Conservation (phyloP, 2,797 vertebrate genomes). For the Poeciliopsis infans region DNA sequence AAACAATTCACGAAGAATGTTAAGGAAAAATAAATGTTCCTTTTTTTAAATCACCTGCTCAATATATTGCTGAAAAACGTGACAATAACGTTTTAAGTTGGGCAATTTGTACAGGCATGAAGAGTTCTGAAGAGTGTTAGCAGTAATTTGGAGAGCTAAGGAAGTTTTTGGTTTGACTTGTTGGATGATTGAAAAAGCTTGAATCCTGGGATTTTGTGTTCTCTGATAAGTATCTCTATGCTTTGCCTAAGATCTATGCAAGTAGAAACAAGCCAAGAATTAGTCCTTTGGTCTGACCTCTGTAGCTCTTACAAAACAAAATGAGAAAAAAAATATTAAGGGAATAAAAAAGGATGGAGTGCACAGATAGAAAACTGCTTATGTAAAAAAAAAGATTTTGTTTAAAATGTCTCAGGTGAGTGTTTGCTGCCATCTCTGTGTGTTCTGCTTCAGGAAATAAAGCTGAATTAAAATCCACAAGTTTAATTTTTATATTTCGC, state of each 20-base stretch:
- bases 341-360: not conserved
- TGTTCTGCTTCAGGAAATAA: not conserved
- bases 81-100: not conserved
- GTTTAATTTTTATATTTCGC: not conserved
- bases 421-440: not conserved
- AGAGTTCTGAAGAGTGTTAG: too few relatives aligned
- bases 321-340: not conserved
- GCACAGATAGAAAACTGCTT: not conserved
- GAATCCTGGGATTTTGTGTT: not conserved
- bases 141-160: not conserved
- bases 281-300: not conserved
- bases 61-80: not conserved
- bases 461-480: not conserved
- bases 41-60: not conserved
- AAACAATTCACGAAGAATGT: not conserved
- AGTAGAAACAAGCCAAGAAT: not conserved
- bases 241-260: not conserved
- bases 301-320: not conserved
- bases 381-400: not conserved
- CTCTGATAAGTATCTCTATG: not conserved
- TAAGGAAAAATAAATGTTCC: not conserved
- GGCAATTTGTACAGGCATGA: not conserved
- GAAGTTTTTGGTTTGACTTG: not conserved
- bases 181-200: not conserved
- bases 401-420: not conserved